These are phyloP conservation scores for Falco peregrinus DNA, from an alignment of 2,797 vertebrate species.

Conservation along the genomic window DNA sequence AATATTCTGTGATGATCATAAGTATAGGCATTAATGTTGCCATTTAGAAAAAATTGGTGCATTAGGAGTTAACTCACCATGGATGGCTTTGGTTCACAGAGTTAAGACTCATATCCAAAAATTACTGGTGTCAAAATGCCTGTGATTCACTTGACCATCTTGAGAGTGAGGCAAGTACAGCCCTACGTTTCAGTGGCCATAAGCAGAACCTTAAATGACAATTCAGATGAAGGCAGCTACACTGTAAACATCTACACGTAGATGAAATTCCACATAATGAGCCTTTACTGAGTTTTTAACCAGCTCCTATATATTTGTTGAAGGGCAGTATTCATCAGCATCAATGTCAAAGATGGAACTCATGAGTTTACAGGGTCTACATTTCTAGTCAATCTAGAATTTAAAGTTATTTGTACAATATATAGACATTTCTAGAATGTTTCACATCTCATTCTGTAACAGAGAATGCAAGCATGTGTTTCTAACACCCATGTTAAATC, in stretches of 20 bases:
- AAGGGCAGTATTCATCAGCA: background rate
- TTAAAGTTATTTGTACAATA: background rate
- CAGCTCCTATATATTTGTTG: background rate
- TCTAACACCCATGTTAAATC: background rate
- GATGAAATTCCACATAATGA: background rate
- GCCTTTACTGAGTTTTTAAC: background rate
- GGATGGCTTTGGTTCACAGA: background rate
- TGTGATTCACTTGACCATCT: background rate
- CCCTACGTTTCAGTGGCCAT: background rate
- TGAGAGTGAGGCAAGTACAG: background rate
- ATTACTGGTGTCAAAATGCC: background rate
- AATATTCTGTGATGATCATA: accelerated
- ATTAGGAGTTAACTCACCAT: background rate
- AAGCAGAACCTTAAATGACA: background rate
- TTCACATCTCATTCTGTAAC: background rate
- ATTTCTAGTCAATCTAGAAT: background rate
- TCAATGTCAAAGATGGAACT: background rate
- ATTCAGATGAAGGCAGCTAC: background rate
- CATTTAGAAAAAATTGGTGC: background rate
- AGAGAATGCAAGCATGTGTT: background rate
- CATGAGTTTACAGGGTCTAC: accelerated
- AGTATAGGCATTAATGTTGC: background rate
- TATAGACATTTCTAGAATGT: background rate
- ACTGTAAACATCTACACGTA: background rate
- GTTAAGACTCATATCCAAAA: background rate